phyloP scores from a whole-genome alignment of 1,140 invertebrate genomes.

The Ceratina australensis region DNA sequence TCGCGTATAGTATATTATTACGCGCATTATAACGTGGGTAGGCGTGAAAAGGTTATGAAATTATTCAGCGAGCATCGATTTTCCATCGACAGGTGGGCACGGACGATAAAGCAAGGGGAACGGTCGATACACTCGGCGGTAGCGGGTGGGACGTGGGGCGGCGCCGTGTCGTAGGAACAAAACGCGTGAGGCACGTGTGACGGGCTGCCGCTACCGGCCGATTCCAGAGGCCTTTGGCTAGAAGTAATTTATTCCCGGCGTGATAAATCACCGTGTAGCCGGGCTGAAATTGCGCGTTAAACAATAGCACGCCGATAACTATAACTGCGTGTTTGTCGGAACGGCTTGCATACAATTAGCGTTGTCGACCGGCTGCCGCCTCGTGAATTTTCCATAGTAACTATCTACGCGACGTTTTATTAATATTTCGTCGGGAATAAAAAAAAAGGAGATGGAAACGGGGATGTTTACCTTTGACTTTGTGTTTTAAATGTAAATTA shows the following conservation, averaged over 20 bases:
- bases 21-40: conserved; percentile 9
- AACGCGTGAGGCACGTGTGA: conserved; percentile 49
- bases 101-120: conserved; percentile 52
- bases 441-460: neutral
- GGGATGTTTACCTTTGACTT: too few species aligned
- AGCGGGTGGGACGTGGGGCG: conserved; percentile 5
- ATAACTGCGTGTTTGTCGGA: conserved; percentile 45
- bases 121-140: conserved; percentile 39
- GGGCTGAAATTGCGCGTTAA: conserved; percentile 62
- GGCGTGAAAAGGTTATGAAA: conserved; percentile 47
- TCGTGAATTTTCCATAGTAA: neutral
- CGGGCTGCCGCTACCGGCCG: conserved; percentile 9
- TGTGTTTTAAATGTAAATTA: neutral
- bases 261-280: conserved; percentile 59
- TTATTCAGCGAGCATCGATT: conserved; percentile 53
- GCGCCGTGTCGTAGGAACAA: conserved; percentile 28
- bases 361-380: conserved; percentile 30
- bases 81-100: conserved; percentile 50
- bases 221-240: conserved; percentile 50
- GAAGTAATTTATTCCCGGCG: conserved; percentile 62
- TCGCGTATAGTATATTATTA: conserved; percentile 22
- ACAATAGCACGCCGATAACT: conserved; percentile 62
- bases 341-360: conserved; percentile 60
- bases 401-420: neutral
- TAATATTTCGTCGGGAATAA: neutral